Evolutionary conservation across 2,113 vertebrate genomes (phyloP).

Genomic region (Tympanuchus pallidicinctus): DNA sequence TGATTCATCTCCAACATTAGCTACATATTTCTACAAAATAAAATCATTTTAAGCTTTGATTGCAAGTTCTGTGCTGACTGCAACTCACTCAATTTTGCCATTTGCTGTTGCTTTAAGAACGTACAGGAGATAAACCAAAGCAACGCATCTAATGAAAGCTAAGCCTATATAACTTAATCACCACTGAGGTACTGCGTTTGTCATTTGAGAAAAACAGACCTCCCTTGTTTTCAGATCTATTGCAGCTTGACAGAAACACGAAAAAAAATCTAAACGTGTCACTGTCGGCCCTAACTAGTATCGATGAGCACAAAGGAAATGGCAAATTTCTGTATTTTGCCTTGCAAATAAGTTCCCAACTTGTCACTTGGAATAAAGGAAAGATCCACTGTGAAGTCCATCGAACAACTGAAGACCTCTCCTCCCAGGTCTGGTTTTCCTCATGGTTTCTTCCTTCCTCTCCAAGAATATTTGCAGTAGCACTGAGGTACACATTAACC

Average conservation of each 20-base stretch:
- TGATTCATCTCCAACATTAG: not conserved
- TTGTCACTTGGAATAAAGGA: not conserved
- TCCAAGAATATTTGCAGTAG: not conserved
- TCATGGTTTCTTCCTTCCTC: not conserved
- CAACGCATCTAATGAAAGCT: constrained; percentile 67
- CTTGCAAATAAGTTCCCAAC: not conserved
- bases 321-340: not conserved
- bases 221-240: constrained; percentile 32
- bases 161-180: constrained; percentile 63
- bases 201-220: not conserved
- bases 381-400: not conserved
- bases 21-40: not conserved
- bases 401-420: not conserved
- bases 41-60: constrained; percentile 20
- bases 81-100: constrained; percentile 51
- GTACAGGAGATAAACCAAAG: constrained; percentile 73
- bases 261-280: not conserved
- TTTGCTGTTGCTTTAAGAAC: constrained; percentile 53
- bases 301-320: not conserved
- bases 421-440: not conserved
- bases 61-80: constrained; percentile 62
- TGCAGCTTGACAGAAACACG: constrained; percentile 26
- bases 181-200: constrained; percentile 71
- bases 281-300: not conserved
- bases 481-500: not conserved